phyloP scores from a whole-genome alignment of 2,888 invertebrate genomes.

The Heliconius charithonia region DNA sequence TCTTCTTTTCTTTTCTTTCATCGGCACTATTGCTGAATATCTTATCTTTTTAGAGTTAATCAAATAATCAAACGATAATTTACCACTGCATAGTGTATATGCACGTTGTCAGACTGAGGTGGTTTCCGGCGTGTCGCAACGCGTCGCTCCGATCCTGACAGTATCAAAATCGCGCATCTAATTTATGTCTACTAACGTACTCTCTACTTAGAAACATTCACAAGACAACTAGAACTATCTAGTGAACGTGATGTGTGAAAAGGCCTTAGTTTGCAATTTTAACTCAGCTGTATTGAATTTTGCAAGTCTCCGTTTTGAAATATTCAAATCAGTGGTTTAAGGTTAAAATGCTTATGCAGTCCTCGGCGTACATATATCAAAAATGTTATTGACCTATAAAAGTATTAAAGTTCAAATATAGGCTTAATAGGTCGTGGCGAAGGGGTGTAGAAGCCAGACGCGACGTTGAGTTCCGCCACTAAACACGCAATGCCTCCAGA shows the following conservation, averaged over 20 bases:
- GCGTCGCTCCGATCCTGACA: conserved; percentile 66
- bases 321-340: neutral
- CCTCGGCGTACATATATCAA: too few species aligned
- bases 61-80: conserved; percentile 41
- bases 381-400: too few species aligned
- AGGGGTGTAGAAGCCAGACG: too few species aligned
- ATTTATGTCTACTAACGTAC: conserved; percentile 58
- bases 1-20: neutral
- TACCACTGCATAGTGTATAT: conserved; percentile 43
- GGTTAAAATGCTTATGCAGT: neutral
- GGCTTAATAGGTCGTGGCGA: too few species aligned
- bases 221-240: conserved; percentile 30
- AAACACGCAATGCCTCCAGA: too few species aligned
- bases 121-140: conserved; percentile 56
- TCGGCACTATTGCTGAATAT: neutral
- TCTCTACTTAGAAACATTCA: conserved; percentile 35
- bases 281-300: neutral
- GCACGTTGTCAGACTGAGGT: conserved; percentile 49
- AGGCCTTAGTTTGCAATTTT: conserved; percentile 4
- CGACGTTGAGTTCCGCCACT: too few species aligned
- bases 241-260: conserved; percentile 2
- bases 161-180: conserved; percentile 65
- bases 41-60: conserved; percentile 29
- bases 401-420: too few species aligned
- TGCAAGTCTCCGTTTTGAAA: neutral